Evolutionary conservation across 2,888 invertebrate species (phyloP), one percentile per base, ranked within the genome.

Genomic region (Mesodorylaimus sp.): DNA sequence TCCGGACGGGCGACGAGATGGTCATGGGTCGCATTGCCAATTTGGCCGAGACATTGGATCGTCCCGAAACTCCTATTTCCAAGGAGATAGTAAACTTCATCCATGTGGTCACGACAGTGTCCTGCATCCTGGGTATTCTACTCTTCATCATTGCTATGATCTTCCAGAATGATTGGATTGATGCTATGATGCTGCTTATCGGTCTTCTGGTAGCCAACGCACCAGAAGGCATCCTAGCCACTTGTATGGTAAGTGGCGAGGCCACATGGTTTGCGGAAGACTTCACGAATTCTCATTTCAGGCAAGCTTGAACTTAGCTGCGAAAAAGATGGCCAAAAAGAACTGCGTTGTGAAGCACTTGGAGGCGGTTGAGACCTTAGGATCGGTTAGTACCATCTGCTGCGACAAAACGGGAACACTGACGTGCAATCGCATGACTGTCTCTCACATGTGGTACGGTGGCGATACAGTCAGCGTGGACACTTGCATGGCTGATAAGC

Each of bases 371-470:
- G 95, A 97, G 74, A 97, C 95, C 43, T 77, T 97, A 50, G 95
- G 97, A 50, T 95, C 93, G 43, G 97, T 95, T 13, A 93, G 91
- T 54, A 95, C 93, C 59, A 97, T 97, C 72, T 97, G 97, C 75
- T 95, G 93, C n/a, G 95, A 95, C 73, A 95, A 95, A 74, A 95
- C 95, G 58, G 95, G 95, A 57, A 97, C 93, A 13, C 75, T 93
- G 53, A 70, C 69, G n/a, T 72, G 73, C 62, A 73, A 73, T 63
- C 61, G 71, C 48, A 72, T 72, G 72, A 72, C 72, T 1, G 72
- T 72, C 16, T 70, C 72, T 10, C 72, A 72, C 60, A 65, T 54
- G 2, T 54, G 54, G 54, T 48, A 48, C 13, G 51, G 54, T 28
- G 44, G 47, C 39, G 29, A 44, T n/a, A 48, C 54, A 29, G 28